Evolutionary conservation across 2,113 vertebrate species (phyloP).

Genomic region (Thomomys bottae): DNA sequence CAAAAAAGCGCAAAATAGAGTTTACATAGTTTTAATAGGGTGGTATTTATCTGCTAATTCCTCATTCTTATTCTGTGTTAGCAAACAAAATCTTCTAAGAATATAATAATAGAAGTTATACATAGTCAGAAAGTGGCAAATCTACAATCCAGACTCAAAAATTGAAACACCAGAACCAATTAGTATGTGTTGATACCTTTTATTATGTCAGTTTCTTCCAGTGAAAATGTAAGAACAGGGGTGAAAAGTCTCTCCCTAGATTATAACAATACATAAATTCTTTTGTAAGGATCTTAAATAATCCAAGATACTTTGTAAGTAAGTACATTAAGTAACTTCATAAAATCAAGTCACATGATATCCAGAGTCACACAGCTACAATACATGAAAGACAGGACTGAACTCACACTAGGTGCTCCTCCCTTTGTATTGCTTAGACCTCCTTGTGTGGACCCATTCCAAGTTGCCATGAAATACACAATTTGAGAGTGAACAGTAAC

Average conservation of each 20-base stretch:
- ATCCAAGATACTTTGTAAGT: neutral
- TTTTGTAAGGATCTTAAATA: neutral
- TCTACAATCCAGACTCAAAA: neutral
- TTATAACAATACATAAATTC: neutral
- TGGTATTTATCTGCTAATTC: neutral
- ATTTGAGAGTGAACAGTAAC: neutral
- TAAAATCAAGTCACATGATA: neutral
- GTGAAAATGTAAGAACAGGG: neutral
- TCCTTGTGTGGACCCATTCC: neutral
- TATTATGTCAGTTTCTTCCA: neutral
- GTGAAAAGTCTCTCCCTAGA: neutral
- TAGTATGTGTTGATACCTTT: neutral
- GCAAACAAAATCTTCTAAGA: neutral
- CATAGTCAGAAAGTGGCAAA: neutral
- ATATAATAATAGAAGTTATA: neutral
- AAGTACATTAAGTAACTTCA: neutral
- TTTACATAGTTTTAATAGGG: neutral
- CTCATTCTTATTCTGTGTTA: neutral
- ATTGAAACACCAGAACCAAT: neutral
- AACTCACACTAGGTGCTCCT: neutral
- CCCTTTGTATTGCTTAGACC: neutral
- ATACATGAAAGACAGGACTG: neutral
- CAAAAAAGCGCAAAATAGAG: neutral
- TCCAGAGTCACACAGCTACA: neutral
- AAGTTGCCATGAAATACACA: constrained; percentile 25